Evolutionary conservation across 2,888 invertebrate species (phyloP), one percentile per base, ranked within the genome.

Genomic region (Micoletzkya japonica): DNA sequence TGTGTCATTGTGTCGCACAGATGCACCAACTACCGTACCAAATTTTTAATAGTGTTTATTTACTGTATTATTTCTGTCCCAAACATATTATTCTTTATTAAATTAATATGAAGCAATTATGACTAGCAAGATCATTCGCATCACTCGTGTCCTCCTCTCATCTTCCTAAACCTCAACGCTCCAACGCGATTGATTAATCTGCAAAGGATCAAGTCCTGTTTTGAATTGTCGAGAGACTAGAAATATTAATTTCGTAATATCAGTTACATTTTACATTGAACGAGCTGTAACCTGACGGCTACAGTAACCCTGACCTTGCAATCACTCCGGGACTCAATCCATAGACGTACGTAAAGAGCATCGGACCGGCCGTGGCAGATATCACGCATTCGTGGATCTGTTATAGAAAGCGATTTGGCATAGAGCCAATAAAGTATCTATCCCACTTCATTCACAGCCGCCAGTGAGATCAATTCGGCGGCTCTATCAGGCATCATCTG

Each of bases 401-500:
- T 26, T 54, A 32, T 30, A n/a, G 4, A 44, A 4, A 20, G n/a
- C 52, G 24, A 24, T 24, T 24, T 7, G 7, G 7, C 26, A 54
- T n/a, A 7, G 54, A 7, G 6, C 24, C 54, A 24, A 54, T 24
- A 20, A 7, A 54, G 54, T 10, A 54, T 20, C 14, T 20, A 44
- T 44, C n/a, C 32, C 4, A 66, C 52, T 44, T 66, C 37, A 52
- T 71, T 59, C 26, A 56, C 52, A n/a, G 71, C 67, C 1, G 71
- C 71, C 3, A 66, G 37, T 39, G 66, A 71, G 39, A 71, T 71
- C 14, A 71, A 26, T 24, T 71, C 28, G 17, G 67, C 71, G 1
- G 64, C 64, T 44, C 56, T 36, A 30, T 71, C 54, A 14, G 66
- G 57, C 7, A 52, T 26, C 71, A 71, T 71, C 52, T 71, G 71